Percentiles rank a stretch among this genome's conserved stretches.
Conservation (phyloP, 2,113 vertebrate species). For the Microcebus murinus region DNA sequence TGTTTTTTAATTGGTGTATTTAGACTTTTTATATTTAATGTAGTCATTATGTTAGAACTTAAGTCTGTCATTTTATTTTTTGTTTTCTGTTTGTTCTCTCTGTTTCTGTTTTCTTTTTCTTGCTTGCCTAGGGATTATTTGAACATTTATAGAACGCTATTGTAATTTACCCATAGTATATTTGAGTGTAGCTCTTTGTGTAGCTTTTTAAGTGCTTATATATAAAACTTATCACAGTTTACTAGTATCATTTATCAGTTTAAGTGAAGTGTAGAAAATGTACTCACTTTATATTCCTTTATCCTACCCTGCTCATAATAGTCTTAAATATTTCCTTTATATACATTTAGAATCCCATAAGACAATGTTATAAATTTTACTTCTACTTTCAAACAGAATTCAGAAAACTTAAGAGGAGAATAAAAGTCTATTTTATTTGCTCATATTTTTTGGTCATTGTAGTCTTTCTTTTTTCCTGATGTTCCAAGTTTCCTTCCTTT, state of each 20-base stretch:
- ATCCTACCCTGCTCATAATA: neutral
- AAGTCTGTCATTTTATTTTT: neutral
- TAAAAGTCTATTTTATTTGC: neutral
- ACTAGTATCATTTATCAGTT: neutral
- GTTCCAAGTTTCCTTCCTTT: neutral
- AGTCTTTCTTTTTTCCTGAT: neutral
- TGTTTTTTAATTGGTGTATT: neutral
- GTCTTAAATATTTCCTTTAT: neutral
- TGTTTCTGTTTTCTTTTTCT: neutral
- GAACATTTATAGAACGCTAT: neutral
- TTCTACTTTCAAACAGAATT: neutral
- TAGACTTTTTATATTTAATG: neutral
- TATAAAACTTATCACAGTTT: neutral
- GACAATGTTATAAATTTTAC: neutral
- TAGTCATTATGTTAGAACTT: neutral
- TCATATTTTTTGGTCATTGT: neutral
- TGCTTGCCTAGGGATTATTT: neutral
- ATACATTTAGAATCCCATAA: neutral
- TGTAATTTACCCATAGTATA: neutral
- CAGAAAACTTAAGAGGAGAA: neutral
- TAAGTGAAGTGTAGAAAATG: neutral
- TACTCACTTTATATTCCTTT: neutral
- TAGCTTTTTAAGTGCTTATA: neutral
- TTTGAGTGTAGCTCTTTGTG: neutral
- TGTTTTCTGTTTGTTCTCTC: neutral